Evolutionary conservation across 2,113 vertebrate genomes (phyloP).

Genomic region (Oreochromis aureus): DNA sequence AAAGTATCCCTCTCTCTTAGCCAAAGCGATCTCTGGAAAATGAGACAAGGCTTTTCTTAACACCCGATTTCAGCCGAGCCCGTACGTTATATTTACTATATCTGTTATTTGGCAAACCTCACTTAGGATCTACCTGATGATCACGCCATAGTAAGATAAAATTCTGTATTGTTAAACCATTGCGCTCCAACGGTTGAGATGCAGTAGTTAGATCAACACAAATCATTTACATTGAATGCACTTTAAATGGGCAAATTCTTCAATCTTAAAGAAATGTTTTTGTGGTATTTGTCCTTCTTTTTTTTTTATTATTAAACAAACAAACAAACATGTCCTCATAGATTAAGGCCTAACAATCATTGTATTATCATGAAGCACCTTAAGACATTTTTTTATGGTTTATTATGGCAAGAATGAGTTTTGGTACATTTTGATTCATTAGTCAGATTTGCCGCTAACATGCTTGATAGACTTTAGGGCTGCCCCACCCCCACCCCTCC

Average conservation of each 20-base stretch:
- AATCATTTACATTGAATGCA: constrained; percentile 64
- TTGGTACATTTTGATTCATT: not conserved
- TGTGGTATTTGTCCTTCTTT: constrained; percentile 34
- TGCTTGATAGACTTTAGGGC: not conserved
- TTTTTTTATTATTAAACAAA: not conserved
- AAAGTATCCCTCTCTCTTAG: not conserved
- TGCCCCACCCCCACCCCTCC: not conserved
- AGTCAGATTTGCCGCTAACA: not conserved
- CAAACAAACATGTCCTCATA: constrained; percentile 7
- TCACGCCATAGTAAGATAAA: constrained; percentile 8
- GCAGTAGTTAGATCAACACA: constrained; percentile 42
- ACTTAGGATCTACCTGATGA: constrained; percentile 3
- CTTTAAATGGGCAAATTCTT: constrained; percentile 64
- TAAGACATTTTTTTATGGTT: constrained; percentile 25
- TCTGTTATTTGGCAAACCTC: constrained; percentile 12
- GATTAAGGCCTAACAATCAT: constrained; percentile 51
- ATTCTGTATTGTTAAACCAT: constrained; percentile 13
- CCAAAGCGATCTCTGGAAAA: constrained; percentile 44
- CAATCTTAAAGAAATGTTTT: constrained; percentile 36
- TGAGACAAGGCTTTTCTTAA: constrained; percentile 8
- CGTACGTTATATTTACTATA: not conserved
- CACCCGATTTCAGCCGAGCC: not conserved
- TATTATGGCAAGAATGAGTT: not conserved
- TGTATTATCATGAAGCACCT: constrained; percentile 60
- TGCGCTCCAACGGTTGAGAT: constrained; percentile 10